Base-by-base conservation (phyloP, 2,113 vertebrate genomes). In the Shinisaurus crocodilurus region DNA sequence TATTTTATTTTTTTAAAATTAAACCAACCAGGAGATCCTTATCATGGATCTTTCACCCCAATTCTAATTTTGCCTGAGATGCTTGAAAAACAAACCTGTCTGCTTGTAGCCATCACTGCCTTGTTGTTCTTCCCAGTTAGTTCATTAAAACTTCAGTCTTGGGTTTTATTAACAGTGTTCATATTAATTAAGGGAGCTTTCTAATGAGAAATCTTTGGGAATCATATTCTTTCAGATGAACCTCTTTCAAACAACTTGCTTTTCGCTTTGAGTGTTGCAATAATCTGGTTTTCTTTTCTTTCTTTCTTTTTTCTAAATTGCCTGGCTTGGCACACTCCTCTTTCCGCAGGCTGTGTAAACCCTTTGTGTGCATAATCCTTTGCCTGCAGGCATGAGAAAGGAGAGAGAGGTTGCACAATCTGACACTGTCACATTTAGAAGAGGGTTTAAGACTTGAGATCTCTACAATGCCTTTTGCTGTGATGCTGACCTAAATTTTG, bases 301-400 rank as follows among this genome's bases (percentile, higher is more conserved):
- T 77, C 93, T 50, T 34, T 6, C 20, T 23, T 6, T 4, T 27
- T 27, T 40, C 5, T 6, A 13, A 50, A n/a, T 63, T 6, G 15
- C 94, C 95, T 94, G 88, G 94, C 95, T 95, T 98, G 97, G 96
- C 95, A 86, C 90, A 89, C 89, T 97, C 95, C 92, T 9, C 0
- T 97, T 96, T 96, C 96, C 96, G 96, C 91, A 4, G 96, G 96
- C 97, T 96, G 95, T 92, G 81, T 96, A 97, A 97, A 97, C 95
- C 94, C 86, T 89, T 96, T 96, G 94, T 96, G 91, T 94, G 88
- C 93, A 95, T 97, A 97, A 97, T 97, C 95, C 96, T 85, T 96
- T 88, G 95, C 96, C 97, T 96, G 85, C 63, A 82, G 97, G 95
- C 94, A 96, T 43, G 72, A 90, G 95, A 92, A 95, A 90, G 86